Evolutionary conservation across 2,888 invertebrate genomes (phyloP), one percentile per base, ranked within the genome.

Genomic region (Fragum sueziense): DNA sequence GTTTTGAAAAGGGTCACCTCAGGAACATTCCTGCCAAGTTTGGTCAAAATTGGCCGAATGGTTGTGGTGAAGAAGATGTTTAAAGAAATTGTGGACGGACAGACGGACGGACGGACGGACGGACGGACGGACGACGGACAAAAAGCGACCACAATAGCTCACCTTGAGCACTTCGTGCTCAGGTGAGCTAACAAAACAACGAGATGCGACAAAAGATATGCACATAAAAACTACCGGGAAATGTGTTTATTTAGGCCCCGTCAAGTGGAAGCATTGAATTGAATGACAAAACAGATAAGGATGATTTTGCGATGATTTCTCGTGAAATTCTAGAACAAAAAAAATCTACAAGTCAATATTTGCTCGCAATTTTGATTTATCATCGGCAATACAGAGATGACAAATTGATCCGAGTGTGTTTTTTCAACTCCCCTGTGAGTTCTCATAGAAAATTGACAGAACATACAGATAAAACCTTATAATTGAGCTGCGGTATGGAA

Each of bases 121-220:
- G n/a, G n/a, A n/a, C n/a, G n/a, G n/a, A n/a, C n/a, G n/a, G n/a
- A n/a, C n/a, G n/a, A n/a, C n/a, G n/a, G n/a, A n/a, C n/a, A n/a
- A n/a, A n/a, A n/a, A n/a, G n/a, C n/a, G n/a, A n/a, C n/a, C n/a
- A n/a, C n/a, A n/a, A n/a, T n/a, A n/a, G n/a, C n/a, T n/a, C n/a
- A n/a, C n/a, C n/a, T n/a, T n/a, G n/a, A n/a, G n/a, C n/a, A n/a
- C n/a, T n/a, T n/a, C n/a, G n/a, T n/a, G n/a, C n/a, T n/a, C n/a
- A n/a, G n/a, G n/a, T n/a, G n/a, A n/a, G n/a, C n/a, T n/a, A n/a
- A n/a, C n/a, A 76, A 72, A 68, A 72, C 65, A 61, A 52, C 33
- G 75, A 78, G 81, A 81, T 81, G 72, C 72, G n/a, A 71, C 77
- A 72, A 72, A 59, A 72, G 81, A 81, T 81, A 81, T 54, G 37